phyloP scores from a whole-genome alignment of 2,888 invertebrate genomes.

The Orthosia gracilis region DNA sequence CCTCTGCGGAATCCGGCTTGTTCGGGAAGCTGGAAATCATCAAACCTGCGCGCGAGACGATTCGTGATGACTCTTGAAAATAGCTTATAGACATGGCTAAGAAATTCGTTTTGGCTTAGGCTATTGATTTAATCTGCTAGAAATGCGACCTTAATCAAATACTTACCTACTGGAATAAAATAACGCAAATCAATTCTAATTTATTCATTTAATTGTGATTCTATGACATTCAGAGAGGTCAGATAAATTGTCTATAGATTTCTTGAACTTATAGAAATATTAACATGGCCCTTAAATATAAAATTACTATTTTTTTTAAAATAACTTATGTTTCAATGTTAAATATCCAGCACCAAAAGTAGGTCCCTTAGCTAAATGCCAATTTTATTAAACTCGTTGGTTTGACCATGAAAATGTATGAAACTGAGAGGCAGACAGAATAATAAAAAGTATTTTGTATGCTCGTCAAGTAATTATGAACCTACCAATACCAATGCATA shows the following conservation, averaged over 20 bases:
- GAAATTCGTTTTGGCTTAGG: too few species aligned
- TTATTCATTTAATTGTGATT: background rate
- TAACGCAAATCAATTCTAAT: background rate
- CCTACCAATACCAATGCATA: background rate
- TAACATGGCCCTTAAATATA: background rate
- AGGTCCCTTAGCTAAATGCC: background rate
- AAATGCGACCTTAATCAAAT: background rate
- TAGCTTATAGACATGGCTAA: too few species aligned
- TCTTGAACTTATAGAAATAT: background rate
- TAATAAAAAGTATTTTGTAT: conserved; percentile 6
- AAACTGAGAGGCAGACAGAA: background rate
- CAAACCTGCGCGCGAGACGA: too few species aligned
- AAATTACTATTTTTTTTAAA: background rate
- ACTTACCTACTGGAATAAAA: background rate
- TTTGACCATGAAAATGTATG: conserved; percentile 7
- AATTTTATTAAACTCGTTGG: background rate
- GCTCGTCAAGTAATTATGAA: conserved; percentile 9
- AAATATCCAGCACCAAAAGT: background rate
- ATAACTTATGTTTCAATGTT: background rate
- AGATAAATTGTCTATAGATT: background rate
- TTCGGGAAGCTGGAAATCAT: too few species aligned
- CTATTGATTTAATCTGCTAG: too few species aligned
- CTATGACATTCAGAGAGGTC: background rate
- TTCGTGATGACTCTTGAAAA: too few species aligned
- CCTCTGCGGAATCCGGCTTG: too few species aligned